These are phyloP conservation scores for Tetragnatha versicolor DNA, from an alignment of 1,140 invertebrate species.

Conservation along the genomic window DNA sequence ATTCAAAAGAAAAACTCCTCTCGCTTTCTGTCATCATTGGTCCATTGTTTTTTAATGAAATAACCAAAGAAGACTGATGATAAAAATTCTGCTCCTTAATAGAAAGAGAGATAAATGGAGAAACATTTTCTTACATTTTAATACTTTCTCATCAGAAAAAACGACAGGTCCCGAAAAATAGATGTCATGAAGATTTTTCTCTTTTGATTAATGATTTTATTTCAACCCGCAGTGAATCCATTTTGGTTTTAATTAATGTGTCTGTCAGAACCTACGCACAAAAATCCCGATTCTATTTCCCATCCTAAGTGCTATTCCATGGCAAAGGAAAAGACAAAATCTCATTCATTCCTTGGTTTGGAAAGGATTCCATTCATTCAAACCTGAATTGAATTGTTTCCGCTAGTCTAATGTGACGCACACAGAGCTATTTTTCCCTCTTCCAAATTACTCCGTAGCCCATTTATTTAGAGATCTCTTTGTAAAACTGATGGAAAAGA, in stretches of 20 bases:
- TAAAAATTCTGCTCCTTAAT: too few species aligned
- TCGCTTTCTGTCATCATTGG: too few species aligned
- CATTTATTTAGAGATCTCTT: background rate
- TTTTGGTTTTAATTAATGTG: constrained; percentile 26
- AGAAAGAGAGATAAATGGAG: too few species aligned
- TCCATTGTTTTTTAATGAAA: too few species aligned
- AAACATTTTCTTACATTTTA: too few species aligned
- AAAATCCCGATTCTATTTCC: constrained; percentile 12
- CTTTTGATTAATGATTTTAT: background rate
- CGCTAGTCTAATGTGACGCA: background rate
- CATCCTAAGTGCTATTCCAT: background rate
- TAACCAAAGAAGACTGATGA: too few species aligned
- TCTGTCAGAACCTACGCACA: constrained; percentile 25
- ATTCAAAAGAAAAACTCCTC: too few species aligned
- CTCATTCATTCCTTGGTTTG: background rate
- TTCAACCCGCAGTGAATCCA: background rate
- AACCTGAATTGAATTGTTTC: background rate
- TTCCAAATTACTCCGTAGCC: background rate
- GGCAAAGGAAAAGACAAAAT: background rate
- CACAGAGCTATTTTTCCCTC: background rate
- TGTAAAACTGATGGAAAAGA: background rate
- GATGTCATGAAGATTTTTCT: too few species aligned
- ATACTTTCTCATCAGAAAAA: too few species aligned
- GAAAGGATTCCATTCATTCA: background rate
- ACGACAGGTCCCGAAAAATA: too few species aligned